A percentile compares a stretch with the other conserved stretches of the same genome.
Conservation (phyloP, 2,113 vertebrate species). For the Pelvicachromis taeniatus region DNA sequence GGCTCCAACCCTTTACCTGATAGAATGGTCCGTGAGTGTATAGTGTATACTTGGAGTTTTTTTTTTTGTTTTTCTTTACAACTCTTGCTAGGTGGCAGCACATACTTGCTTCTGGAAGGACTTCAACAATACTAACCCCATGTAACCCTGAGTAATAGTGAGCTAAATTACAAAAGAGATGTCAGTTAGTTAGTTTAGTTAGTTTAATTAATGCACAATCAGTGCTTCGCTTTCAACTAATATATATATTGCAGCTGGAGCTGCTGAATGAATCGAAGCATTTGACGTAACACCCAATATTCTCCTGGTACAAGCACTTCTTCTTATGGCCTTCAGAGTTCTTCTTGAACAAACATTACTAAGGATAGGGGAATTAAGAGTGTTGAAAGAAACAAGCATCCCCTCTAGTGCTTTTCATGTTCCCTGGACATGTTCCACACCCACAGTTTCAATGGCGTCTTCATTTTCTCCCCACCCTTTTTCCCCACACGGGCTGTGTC, state of each 20-base stretch:
- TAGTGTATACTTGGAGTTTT: background rate
- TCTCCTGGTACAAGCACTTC: background rate
- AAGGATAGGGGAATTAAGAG: conserved; percentile 17
- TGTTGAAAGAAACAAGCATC: conserved; percentile 35
- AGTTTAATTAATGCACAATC: background rate
- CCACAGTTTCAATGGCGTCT: conserved; percentile 5
- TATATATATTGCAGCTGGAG: background rate
- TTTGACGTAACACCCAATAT: background rate
- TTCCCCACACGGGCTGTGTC: conserved; percentile 34
- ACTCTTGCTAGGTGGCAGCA: fast-evolving
- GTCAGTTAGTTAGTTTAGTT: too few relatives aligned
- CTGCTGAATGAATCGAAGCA: background rate
- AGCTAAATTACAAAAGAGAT: background rate
- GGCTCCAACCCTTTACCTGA: background rate
- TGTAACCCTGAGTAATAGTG: fast-evolving
- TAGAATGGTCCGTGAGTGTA: background rate
- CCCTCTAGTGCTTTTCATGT: conserved; percentile 28
- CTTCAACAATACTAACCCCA: background rate
- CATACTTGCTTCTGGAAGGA: background rate
- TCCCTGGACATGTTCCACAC: conserved; percentile 11
- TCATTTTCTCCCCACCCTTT: conserved; percentile 17
- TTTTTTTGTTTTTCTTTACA: too few relatives aligned
- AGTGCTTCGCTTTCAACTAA: background rate
- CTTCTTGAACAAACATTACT: conserved; percentile 4
- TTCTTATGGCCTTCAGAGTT: background rate